phyloP scores from a whole-genome alignment of 1,140 invertebrate species.

The Drosophila santomea region DNA sequence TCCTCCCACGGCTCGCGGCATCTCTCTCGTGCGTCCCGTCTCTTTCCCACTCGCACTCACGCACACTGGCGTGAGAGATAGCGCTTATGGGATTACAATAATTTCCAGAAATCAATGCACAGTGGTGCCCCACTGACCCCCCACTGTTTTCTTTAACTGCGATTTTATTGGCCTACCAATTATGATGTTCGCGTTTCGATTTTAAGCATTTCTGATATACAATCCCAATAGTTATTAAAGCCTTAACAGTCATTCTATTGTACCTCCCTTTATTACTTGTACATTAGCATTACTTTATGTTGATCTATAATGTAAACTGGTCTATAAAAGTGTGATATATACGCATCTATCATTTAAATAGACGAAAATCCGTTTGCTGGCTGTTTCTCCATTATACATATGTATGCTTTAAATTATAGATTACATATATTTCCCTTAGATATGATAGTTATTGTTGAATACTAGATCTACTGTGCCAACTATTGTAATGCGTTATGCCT shows the following conservation, averaged over 20 bases:
- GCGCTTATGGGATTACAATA: constrained; percentile 69
- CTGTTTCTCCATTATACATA: too few species aligned
- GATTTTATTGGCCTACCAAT: constrained; percentile 8
- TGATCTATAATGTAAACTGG: too few species aligned
- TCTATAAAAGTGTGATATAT: too few species aligned
- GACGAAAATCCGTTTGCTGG: too few species aligned
- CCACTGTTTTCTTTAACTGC: constrained; percentile 18
- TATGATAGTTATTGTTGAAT: too few species aligned
- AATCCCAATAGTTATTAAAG: neutral
- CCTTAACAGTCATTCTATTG: neutral
- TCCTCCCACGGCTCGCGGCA: constrained; percentile 16
- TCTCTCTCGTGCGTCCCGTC: neutral
- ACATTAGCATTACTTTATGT: too few species aligned
- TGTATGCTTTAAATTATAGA: too few species aligned
- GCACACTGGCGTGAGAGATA: constrained; percentile 48
- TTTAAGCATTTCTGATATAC: neutral
- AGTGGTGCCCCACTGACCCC: constrained; percentile 35
- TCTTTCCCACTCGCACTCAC: constrained; percentile 1
- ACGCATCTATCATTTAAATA: too few species aligned
- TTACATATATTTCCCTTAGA: too few species aligned
- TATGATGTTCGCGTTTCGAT: neutral
- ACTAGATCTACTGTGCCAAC: constrained; percentile 21
- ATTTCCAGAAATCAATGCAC: constrained; percentile 63
- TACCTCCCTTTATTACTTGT: too few species aligned
- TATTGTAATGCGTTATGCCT: constrained; percentile 12